Evolutionary conservation across 1,140 invertebrate genomes (phyloP).

Genomic region (Drosophila malerkotliana): DNA sequence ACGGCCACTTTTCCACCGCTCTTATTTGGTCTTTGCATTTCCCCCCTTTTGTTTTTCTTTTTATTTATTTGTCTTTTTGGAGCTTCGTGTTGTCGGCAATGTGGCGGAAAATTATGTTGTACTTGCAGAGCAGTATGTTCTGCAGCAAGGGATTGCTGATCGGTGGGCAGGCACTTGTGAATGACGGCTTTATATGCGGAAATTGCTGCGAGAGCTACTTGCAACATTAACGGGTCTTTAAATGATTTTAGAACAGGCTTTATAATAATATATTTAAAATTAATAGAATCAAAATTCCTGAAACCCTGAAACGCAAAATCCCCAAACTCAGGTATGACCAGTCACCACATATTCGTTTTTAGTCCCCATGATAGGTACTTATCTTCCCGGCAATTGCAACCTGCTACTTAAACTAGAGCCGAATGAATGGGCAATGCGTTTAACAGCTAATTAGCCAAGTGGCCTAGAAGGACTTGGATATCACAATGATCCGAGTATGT

Average conservation of each 20-base stretch:
- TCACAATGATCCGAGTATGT: conserved; percentile 5
- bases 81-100: conserved; percentile 58
- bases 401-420: conserved; percentile 26
- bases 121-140: conserved; percentile 20
- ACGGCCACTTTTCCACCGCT: conserved; percentile 38
- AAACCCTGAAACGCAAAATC: not conserved
- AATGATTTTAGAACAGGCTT: not conserved
- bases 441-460: conserved; percentile 70
- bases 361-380: conserved; percentile 26
- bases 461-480: conserved; percentile 47
- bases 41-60: conserved; percentile 22
- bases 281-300: too few species aligned
- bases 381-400: conserved; percentile 24
- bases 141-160: conserved; percentile 8
- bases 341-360: conserved; percentile 8
- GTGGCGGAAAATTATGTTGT: conserved; percentile 75
- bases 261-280: too few species aligned
- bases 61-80: conserved; percentile 54
- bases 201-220: not conserved
- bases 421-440: conserved; percentile 53
- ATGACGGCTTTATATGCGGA: conserved; percentile 7
- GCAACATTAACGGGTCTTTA: not conserved
- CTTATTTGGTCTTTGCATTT: conserved; percentile 12
- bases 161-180: conserved; percentile 30
- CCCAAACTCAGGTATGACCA: not conserved